Base-by-base conservation (phyloP, 1,140 invertebrate genomes). In the Pteromalus puparum region DNA sequence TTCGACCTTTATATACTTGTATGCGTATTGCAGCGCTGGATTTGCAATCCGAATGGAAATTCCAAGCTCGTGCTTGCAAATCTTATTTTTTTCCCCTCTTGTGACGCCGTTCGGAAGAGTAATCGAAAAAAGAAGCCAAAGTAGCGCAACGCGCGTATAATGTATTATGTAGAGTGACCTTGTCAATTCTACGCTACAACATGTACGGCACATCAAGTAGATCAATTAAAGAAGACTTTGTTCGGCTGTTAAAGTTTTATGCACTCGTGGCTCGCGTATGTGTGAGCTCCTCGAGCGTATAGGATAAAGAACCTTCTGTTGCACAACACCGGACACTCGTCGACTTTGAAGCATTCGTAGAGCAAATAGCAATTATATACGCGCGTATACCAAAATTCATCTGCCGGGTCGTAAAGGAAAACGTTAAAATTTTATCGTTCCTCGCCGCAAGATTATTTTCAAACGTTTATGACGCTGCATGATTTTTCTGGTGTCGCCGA, bases 81-180 rank as follows among this genome's bases (percentile, higher is more conserved):
- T 42, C 38, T 42, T 42, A 48, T 48, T 48, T 4, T 48, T 4
- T 48, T 48, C 46, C 38, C 46, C 38, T 42, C 38, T 42, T 15
- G 46, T 48, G 5, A 15, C 46, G 46, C 12, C 46, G 46, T 0
- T 48, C 30, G 30, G 46, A 30, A n/a, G 2, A 34, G 18, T 12
- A 80, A 84, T 84, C 46, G 83, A 84, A 79, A 79, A 84, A 42
- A 79, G 83, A 84, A 84, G 46, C 83, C 83, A 65, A 65, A 84
- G 70, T 38, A 34, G 65, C 24, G 70, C 46, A 65, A 65, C 75
- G 21, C 38, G 77, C 53, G 73, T 65, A 70, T n/a, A 65, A 67
- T 80, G 30, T 42, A 67, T 42, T 79, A 72, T 53, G 46, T 53
- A 48, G 53, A 42, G 12, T 82, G 78, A 85, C 84, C 84, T 85